Conservation (phyloP, 1,140 invertebrate species). For the Physella acuta region DNA sequence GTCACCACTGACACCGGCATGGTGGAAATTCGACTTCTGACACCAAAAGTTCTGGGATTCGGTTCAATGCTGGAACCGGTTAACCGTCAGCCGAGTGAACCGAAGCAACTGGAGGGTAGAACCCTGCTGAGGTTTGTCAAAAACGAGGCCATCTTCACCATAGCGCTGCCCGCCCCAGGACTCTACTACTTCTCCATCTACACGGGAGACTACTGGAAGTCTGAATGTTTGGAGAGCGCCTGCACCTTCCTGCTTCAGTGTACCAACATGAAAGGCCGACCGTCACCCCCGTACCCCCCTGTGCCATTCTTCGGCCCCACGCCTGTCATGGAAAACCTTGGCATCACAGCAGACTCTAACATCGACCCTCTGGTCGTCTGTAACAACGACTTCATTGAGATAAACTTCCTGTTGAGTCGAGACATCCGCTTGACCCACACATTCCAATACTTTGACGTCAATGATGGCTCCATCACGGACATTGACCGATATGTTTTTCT, state of each 20-base stretch:
- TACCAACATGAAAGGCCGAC: conserved; percentile 36
- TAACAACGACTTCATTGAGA: conserved; percentile 47
- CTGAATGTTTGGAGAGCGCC: conserved; percentile 55
- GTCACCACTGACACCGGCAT: conserved; percentile 49
- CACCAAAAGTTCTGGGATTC: conserved; percentile 51
- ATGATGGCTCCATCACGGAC: conserved; percentile 47
- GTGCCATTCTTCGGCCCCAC: conserved; percentile 54
- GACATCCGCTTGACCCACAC: conserved; percentile 53
- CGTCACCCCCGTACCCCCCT: conserved; percentile 49
- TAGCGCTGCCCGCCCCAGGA: conserved; percentile 49
- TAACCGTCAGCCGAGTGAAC: conserved; percentile 40
- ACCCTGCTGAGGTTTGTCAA: conserved; percentile 50
- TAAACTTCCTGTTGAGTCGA: conserved; percentile 47
- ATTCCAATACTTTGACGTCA: conserved; percentile 53
- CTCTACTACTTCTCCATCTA: conserved; percentile 56
- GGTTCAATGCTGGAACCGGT: conserved; percentile 48
- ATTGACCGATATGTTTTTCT: conserved; percentile 56
- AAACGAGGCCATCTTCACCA: conserved; percentile 53
- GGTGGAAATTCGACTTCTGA: conserved; percentile 50
- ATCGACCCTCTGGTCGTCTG: conserved; percentile 51
- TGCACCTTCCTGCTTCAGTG: conserved; percentile 54
- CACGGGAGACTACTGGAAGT: conserved; percentile 52
- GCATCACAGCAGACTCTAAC: conserved; percentile 44
- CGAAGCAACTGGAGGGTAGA: conserved; percentile 43
- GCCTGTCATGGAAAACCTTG: conserved; percentile 48